These are phyloP conservation scores for Athalia cordata DNA, from an alignment of 2,888 invertebrate species.

Conservation along the genomic window DNA sequence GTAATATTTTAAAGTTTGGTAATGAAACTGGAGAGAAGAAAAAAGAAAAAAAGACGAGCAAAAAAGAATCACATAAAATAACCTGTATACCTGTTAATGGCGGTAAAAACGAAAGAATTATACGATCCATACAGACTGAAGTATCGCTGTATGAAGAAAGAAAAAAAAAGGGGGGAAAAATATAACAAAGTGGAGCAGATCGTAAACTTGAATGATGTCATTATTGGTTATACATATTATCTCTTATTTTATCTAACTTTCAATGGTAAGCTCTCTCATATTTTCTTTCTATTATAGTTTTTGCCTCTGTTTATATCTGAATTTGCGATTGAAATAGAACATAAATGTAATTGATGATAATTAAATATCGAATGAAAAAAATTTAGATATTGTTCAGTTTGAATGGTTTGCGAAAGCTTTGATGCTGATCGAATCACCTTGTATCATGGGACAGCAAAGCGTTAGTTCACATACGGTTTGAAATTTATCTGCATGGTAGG, in stretches of 20 bases:
- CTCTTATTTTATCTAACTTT: neutral
- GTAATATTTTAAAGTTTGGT: neutral
- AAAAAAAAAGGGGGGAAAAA: neutral
- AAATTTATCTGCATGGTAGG: neutral
- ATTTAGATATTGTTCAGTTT: conserved; percentile 4
- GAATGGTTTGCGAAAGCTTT: conserved; percentile 37
- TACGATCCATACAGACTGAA: too few relatives aligned
- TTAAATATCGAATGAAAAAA: conserved; percentile 1
- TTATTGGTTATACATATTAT: conserved; percentile 5
- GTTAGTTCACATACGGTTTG: neutral
- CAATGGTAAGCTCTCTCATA: neutral
- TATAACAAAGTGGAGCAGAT: conserved; percentile 23
- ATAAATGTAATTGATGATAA: neutral
- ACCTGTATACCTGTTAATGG: too few relatives aligned
- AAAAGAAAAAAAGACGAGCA: too few relatives aligned
- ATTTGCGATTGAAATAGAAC: neutral
- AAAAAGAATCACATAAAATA: too few relatives aligned
- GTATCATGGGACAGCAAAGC: neutral
- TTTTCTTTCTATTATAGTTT: neutral
- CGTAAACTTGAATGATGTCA: conserved; percentile 30
- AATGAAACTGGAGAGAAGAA: too few relatives aligned
- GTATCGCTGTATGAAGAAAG: too few relatives aligned
- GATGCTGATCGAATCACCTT: conserved; percentile 35
- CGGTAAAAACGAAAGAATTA: too few relatives aligned
- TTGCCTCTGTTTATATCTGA: neutral